A percentile compares a stretch with the other conserved stretches of the same genome.
phyloP scores from a whole-genome alignment of 35 echinoderm and acorn worm genomes.

The Strongylocentrotus purpuratus region DNA sequence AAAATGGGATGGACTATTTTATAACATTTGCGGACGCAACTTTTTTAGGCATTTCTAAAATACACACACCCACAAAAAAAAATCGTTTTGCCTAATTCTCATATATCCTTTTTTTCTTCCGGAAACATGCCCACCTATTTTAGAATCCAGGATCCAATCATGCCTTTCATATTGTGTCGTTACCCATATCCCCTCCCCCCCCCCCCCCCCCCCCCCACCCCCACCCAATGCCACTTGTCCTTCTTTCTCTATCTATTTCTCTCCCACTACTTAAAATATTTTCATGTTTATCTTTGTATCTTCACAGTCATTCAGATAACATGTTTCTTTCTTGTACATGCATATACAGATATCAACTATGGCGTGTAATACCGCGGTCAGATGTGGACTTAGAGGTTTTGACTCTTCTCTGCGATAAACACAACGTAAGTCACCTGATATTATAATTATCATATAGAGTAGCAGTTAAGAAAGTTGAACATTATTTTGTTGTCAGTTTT shows the following conservation, averaged over 20 bases:
- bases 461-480: background rate
- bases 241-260: background rate
- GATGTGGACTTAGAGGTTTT: background rate
- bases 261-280: background rate
- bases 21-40: no score
- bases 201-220: no score
- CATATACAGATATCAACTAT: background rate
- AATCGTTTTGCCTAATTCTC: no score
- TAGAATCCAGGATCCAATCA: no score
- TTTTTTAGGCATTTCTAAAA: no score
- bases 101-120: no score
- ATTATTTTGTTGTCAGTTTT: background rate
- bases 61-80: no score
- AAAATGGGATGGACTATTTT: no score
- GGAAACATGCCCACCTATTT: no score
- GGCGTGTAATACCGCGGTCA: background rate
- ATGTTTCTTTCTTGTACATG: no score
- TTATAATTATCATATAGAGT: background rate
- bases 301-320: background rate
- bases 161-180: background rate
- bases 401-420: background rate
- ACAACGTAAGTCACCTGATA: slow-evolving; percentile 22
- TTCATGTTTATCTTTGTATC: background rate
- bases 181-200: background rate
- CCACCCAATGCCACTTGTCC: background rate